These are phyloP conservation scores for Pristionchus maxplancki DNA, from an alignment of 2,888 invertebrate species.

Conservation along the genomic window DNA sequence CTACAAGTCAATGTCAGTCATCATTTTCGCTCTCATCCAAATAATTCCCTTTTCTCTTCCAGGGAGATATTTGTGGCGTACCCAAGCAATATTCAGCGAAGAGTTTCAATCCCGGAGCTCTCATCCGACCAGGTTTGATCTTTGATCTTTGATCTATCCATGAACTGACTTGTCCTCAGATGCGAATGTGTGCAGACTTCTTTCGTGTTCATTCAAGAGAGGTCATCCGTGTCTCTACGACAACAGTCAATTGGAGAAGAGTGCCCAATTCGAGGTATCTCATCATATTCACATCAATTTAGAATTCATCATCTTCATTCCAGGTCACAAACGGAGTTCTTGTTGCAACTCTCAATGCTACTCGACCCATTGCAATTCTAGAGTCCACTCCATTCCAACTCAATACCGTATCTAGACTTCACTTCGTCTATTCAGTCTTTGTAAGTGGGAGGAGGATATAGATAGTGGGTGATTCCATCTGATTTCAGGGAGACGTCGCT, in stretches of 20 bases:
- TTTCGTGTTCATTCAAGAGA: constrained; percentile 71
- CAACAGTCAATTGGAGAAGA: constrained; percentile 41
- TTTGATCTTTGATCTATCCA: constrained; percentile 19
- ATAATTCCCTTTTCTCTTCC: not conserved
- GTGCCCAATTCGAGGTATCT: constrained; percentile 51
- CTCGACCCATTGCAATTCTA: constrained; percentile 69
- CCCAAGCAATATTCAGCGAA: constrained; percentile 66
- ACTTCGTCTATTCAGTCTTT: constrained; percentile 68
- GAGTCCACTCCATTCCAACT: constrained; percentile 73
- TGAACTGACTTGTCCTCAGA: constrained; percentile 52
- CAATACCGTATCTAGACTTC: constrained; percentile 73
- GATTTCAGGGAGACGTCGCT: constrained; percentile 65
- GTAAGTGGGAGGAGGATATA: constrained; percentile 4
- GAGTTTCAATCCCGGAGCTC: constrained; percentile 57
- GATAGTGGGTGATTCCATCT: not conserved
- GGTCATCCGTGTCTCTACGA: constrained; percentile 73
- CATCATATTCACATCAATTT: not conserved
- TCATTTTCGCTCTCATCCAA: not conserved
- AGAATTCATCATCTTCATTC: not conserved
- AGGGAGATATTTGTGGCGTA: constrained; percentile 61
- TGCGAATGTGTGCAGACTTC: constrained; percentile 74
- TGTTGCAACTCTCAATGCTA: constrained; percentile 57
- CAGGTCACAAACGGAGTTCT: constrained; percentile 60
- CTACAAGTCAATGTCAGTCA: constrained; percentile 55
- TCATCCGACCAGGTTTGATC: not conserved